These are phyloP conservation scores for Schizaphis graminum DNA, from an alignment of 2,888 invertebrate species.

Conservation along the genomic window DNA sequence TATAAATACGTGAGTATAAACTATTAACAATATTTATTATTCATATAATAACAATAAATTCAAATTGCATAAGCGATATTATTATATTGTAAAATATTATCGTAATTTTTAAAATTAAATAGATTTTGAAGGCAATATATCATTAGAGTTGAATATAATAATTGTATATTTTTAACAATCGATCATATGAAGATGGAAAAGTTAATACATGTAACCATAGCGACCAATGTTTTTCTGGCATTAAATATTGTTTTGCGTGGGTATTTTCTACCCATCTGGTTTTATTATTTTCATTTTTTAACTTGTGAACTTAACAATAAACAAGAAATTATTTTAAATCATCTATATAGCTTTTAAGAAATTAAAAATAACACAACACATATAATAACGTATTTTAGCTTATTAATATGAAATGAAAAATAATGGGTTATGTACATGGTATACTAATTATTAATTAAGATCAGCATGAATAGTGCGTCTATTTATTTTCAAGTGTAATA, in stretches of 20 bases:
- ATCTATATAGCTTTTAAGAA: background rate
- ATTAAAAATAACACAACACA: background rate
- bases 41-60: background rate
- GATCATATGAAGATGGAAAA: background rate
- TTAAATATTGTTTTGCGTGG: background rate
- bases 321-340: background rate
- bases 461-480: background rate
- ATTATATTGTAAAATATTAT: background rate
- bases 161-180: background rate
- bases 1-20: background rate
- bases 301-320: background rate
- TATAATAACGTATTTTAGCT: background rate
- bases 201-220: background rate
- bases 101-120: background rate
- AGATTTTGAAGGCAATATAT: background rate
- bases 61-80: background rate
- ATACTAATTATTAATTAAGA: slow-evolving; percentile 8
- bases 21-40: background rate
- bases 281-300: background rate
- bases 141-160: background rate
- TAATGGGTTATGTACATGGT: background rate
- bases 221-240: background rate
- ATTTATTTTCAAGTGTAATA: background rate
- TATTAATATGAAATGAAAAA: background rate
- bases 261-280: background rate